Base-by-base conservation (phyloP, 1,140 invertebrate species). In the Oscheius sp. region DNA sequence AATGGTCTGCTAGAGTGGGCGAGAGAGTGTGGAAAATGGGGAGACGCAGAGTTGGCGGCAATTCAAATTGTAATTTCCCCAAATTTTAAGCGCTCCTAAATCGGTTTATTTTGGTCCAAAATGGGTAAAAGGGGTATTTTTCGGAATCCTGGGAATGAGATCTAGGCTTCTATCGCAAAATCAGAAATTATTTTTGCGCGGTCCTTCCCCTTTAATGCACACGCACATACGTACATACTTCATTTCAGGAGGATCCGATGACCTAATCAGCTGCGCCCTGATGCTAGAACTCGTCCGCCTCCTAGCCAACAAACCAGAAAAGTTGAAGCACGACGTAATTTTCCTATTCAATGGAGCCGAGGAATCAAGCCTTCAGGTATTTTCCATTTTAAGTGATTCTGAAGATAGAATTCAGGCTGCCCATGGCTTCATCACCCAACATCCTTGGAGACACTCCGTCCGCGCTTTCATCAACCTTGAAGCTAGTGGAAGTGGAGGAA, bases 381-480 rank as follows among this genome's bases (percentile, higher is more conserved):
- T 20, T 34, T 63, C 15, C 35, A n/a, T n/a, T 32, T 7, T 63
- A n/a, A n/a, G 10, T 34, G 18, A 32, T 13, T 7, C 28, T 63
- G 15, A 10, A 35, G 23, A 59, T 15, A 79, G 85, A 91, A 70
- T 80, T 49, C 72, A 87, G 88, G 93, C 90, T 38, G 92, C 92
- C 52, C 93, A 96, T 88, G 93, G 91, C 42, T 95, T 95, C 84
- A 92, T 96, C 77, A 94, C 93, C 0, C 89, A 92, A 85, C 93
- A 97, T 87, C 89, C 88, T 76, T 95, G 93, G 92, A 91, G 91
- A 7, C 88, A 89, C 74, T 88, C 91, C 84, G 88, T 90, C 3
- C 88, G 89, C 84, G 91, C 91, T 15, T 93, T 95, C 84, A 90
- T 96, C 65, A 97, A 96, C 88, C 86, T 97, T 74, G 94, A 96